A percentile compares a stretch with the other conserved stretches of the same genome.
These are phyloP conservation scores for Aphelocoma coerulescens DNA, from an alignment of 2,113 vertebrate species.

Conservation along the genomic window DNA sequence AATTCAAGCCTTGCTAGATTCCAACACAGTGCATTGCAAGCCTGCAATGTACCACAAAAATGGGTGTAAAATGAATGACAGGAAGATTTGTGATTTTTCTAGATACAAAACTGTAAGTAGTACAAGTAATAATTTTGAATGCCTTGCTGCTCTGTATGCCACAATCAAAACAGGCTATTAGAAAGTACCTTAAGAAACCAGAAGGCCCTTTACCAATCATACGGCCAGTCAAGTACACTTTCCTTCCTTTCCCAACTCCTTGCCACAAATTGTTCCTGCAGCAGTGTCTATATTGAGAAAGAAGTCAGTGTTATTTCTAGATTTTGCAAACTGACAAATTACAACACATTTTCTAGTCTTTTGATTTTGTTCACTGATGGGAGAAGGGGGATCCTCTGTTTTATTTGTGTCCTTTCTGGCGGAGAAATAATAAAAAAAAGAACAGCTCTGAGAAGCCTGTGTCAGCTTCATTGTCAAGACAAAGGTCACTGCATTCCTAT, in stretches of 20 bases:
- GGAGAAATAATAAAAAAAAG: conserved; percentile 33
- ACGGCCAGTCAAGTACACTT: not conserved
- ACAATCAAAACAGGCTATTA: not conserved
- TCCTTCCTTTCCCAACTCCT: not conserved
- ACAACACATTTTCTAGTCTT: conserved; percentile 19
- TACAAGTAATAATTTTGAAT: not conserved
- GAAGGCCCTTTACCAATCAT: not conserved
- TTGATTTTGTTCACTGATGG: conserved; percentile 54
- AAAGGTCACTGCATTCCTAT: conserved; percentile 61
- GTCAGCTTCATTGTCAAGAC: conserved; percentile 40
- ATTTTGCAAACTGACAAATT: conserved; percentile 20
- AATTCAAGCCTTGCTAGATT: not conserved
- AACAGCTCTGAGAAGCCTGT: conserved; percentile 36
- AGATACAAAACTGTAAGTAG: not conserved
- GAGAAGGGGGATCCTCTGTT: conserved; percentile 6
- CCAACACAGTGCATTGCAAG: not conserved
- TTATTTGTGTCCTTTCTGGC: conserved; percentile 13
- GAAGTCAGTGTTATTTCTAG: not conserved
- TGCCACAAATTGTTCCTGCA: not conserved
- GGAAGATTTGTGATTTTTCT: not conserved
- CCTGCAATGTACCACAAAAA: not conserved
- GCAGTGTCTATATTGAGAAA: not conserved
- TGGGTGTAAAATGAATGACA: not conserved
- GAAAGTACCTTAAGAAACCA: not conserved
- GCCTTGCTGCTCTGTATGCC: not conserved